These are phyloP conservation scores for Cepaea hortensis DNA, from an alignment of 2,888 invertebrate species.

Conservation along the genomic window DNA sequence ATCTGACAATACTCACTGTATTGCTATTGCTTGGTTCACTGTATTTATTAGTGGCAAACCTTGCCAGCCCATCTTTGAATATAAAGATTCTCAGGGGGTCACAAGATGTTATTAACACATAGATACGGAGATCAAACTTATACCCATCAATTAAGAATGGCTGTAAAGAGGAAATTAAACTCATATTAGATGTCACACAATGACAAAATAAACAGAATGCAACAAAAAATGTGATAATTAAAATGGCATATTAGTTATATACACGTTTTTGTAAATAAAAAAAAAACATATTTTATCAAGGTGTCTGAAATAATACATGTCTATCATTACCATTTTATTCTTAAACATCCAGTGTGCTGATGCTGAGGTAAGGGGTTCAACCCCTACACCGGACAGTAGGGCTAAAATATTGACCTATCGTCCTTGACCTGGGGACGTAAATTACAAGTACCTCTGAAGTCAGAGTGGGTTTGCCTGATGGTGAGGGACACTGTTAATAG, in stretches of 20 bases:
- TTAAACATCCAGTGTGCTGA: too few species aligned
- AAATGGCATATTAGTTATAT: not conserved
- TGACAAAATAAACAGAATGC: not conserved
- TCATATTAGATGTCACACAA: not conserved
- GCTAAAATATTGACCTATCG: too few species aligned
- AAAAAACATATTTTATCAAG: not conserved
- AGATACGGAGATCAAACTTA: constrained; percentile 93
- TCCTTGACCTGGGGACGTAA: too few species aligned
- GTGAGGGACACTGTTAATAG: too few species aligned
- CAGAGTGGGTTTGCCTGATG: too few species aligned
- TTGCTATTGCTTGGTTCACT: constrained; percentile 89
- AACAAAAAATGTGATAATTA: not conserved
- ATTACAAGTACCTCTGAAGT: too few species aligned
- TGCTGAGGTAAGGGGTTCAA: too few species aligned
- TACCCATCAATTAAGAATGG: constrained; percentile 92
- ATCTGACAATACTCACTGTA: constrained; percentile 77
- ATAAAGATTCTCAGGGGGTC: constrained; percentile 92
- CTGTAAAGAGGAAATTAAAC: constrained; percentile 75
- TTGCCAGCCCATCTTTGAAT: constrained; percentile 92
- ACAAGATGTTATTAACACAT: constrained; percentile 91
- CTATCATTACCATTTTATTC: not conserved
- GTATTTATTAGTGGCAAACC: constrained; percentile 92
- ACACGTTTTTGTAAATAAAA: not conserved
- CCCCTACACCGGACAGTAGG: too few species aligned
- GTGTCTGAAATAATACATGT: not conserved